Evolutionary conservation across 2,888 invertebrate genomes (phyloP).

Genomic region (Phalera bucephala): DNA sequence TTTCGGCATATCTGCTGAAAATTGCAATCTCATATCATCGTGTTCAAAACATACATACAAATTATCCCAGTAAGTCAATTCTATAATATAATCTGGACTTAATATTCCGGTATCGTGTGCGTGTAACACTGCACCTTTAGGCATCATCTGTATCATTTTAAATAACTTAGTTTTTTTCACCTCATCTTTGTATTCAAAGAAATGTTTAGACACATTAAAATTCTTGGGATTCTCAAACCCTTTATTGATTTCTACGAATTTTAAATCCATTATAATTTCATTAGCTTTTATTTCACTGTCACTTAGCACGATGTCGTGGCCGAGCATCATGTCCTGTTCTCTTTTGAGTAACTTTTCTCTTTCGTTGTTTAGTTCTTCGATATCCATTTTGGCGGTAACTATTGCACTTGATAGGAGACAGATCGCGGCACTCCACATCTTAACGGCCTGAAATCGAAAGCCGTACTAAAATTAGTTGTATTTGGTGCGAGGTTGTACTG

Average conservation of each 20-base stretch:
- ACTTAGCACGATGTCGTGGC: slow-evolving; percentile 75
- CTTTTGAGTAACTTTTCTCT: slow-evolving; percentile 71
- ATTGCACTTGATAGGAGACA: slow-evolving; percentile 18
- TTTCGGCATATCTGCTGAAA: slow-evolving; percentile 47
- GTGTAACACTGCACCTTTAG: slow-evolving; percentile 89
- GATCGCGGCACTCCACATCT: slow-evolving; percentile 42
- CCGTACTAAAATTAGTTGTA: slow-evolving; percentile 10
- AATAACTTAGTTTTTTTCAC: slow-evolving; percentile 85
- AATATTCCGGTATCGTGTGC: slow-evolving; percentile 86
- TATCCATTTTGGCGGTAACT: slow-evolving; percentile 11
- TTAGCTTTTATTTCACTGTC: slow-evolving; percentile 81
- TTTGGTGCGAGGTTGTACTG: slow-evolving; percentile 32
- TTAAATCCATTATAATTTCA: slow-evolving; percentile 82
- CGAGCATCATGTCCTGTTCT: slow-evolving; percentile 76
- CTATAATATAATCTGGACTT: slow-evolving; percentile 83
- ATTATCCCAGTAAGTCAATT: slow-evolving; percentile 84
- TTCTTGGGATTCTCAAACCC: slow-evolving; percentile 70
- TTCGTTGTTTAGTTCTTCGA: slow-evolving; percentile 37
- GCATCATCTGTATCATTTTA: slow-evolving; percentile 85
- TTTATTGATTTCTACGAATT: slow-evolving; percentile 70
- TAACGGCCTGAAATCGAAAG: slow-evolving; percentile 10
- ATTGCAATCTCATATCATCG: slow-evolving; percentile 46
- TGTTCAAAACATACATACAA: slow-evolving; percentile 79
- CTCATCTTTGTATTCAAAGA: slow-evolving; percentile 83
- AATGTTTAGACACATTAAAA: slow-evolving; percentile 86